Conservation (phyloP, 2,113 vertebrate genomes). For the Pholis gunnellus region DNA sequence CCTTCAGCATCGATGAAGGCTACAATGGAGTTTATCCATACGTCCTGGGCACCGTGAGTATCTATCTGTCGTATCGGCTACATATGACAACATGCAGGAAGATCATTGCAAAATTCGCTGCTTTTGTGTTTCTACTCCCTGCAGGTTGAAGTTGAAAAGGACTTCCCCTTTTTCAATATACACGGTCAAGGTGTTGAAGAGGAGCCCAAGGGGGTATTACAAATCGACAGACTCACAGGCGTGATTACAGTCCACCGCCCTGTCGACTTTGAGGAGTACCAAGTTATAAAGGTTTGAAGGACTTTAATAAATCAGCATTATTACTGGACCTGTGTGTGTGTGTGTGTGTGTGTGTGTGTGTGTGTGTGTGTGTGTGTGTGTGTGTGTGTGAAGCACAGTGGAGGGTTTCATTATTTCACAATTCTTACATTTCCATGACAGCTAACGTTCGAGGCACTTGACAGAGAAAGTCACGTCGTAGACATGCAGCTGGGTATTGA, state of each 20-base stretch:
- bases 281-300: constrained; percentile 31
- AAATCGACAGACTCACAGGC: constrained; percentile 47
- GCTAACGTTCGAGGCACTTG: constrained; percentile 54
- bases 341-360: neutral
- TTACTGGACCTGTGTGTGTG: neutral
- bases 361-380: constrained; percentile 2
- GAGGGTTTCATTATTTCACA: neutral
- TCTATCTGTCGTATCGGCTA: neutral
- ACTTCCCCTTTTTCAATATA: constrained; percentile 9
- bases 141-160: constrained; percentile 53
- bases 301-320: neutral
- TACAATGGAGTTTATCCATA: constrained; percentile 61
- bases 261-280: constrained; percentile 65
- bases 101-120: neutral
- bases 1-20: constrained; percentile 76
- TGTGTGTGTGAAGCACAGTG: neutral
- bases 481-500: constrained; percentile 61
- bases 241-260: constrained; percentile 42
- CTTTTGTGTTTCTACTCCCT: neutral
- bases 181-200: constrained; percentile 58
- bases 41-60: constrained; percentile 59
- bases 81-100: neutral
- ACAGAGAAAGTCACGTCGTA: fast-evolving
- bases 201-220: constrained; percentile 59
- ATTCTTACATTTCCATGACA: constrained; percentile 24